Evolutionary conservation across 2,888 invertebrate genomes (phyloP).

Genomic region (Thereva unica): DNA sequence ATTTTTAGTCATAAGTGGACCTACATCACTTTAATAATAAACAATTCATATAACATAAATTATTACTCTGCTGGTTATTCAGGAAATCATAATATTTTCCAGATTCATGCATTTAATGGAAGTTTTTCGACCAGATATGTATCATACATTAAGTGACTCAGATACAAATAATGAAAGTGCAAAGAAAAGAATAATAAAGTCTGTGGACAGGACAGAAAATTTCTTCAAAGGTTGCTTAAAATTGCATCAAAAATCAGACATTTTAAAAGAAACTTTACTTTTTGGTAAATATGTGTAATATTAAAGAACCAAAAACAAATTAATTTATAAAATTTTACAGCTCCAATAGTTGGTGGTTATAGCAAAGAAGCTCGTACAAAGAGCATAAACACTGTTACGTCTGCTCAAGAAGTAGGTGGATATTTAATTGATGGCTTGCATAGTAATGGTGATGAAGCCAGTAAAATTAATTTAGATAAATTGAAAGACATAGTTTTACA

Average conservation of each 20-base stretch:
- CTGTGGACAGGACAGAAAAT: slow-evolving; percentile 69
- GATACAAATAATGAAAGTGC: slow-evolving; percentile 63
- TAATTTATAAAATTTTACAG: slow-evolving; percentile 41
- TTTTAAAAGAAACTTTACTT: slow-evolving; percentile 57
- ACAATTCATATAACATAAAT: too few relatives aligned
- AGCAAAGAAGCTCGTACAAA: slow-evolving; percentile 66
- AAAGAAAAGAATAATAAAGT: slow-evolving; percentile 71
- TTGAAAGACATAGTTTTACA: slow-evolving; percentile 66
- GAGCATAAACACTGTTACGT: slow-evolving; percentile 65
- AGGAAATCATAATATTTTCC: slow-evolving; percentile 45
- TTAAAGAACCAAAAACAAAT: not conserved
- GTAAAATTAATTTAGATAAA: slow-evolving; percentile 62
- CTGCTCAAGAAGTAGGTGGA: slow-evolving; percentile 66
- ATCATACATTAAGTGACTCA: slow-evolving; percentile 77
- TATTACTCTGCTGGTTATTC: too few relatives aligned
- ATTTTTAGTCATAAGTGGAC: too few relatives aligned
- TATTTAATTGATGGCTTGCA: slow-evolving; percentile 83
- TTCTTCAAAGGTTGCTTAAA: slow-evolving; percentile 73
- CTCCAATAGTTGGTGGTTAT: slow-evolving; percentile 68
- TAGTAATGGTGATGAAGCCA: slow-evolving; percentile 66
- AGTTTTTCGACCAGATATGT: slow-evolving; percentile 78
- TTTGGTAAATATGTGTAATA: slow-evolving; percentile 55
- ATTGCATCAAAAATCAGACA: slow-evolving; percentile 64
- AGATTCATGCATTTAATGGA: slow-evolving; percentile 80
- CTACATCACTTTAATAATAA: too few relatives aligned